phyloP scores from a whole-genome alignment of 37 sponge, comb jelly and placozoan species.

The Sycon ciliatum region DNA sequence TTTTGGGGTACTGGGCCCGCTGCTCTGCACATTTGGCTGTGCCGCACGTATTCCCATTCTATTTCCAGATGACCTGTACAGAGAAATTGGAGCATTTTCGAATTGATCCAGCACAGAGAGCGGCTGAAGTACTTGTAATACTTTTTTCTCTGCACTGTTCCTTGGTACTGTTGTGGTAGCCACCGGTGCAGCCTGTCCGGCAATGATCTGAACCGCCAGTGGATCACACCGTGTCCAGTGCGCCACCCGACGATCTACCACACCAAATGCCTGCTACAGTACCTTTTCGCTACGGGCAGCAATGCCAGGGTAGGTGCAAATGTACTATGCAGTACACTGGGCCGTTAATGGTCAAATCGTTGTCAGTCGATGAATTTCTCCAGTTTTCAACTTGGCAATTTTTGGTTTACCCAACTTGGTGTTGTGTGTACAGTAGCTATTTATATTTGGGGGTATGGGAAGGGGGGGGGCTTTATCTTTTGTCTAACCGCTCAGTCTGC shows the following conservation, averaged over 20 bases:
- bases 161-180: slow-evolving; percentile 6
- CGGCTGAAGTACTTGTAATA: neutral
- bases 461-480: too few species aligned
- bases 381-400: too few species aligned
- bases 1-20: too few species aligned
- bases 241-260: slow-evolving; percentile 70
- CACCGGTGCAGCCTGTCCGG: slow-evolving; percentile 60
- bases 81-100: too few species aligned
- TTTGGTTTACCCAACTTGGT: too few species aligned
- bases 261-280: slow-evolving; percentile 49
- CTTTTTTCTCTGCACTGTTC: neutral
- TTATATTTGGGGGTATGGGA: too few species aligned
- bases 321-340: too few species aligned
- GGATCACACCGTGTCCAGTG: slow-evolving; percentile 49
- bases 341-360: too few species aligned
- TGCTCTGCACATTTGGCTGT: neutral
- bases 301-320: slow-evolving; percentile 35
- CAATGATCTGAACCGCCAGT: slow-evolving; percentile 52
- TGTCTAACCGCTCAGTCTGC: too few species aligned
- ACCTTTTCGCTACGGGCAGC: slow-evolving; percentile 24
- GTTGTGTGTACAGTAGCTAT: too few species aligned
- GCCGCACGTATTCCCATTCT: neutral
- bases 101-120: neutral
- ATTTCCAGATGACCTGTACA: too few species aligned
- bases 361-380: too few species aligned